Evolutionary conservation across 2,113 vertebrate species (phyloP).

Genomic region (Deroptyus accipitrinus): DNA sequence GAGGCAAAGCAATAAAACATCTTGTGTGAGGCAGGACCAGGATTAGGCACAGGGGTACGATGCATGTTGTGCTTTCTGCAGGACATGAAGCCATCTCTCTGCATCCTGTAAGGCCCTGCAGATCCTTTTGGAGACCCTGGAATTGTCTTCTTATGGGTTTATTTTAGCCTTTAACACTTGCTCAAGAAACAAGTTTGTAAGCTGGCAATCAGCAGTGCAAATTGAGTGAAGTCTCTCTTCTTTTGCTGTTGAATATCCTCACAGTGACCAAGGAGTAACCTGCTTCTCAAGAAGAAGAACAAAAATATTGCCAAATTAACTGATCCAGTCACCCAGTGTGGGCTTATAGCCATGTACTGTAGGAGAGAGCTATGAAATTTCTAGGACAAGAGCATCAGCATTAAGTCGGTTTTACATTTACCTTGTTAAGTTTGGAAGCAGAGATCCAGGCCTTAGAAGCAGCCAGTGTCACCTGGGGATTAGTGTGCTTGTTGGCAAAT

Average conservation of each 20-base stretch:
- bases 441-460: not conserved
- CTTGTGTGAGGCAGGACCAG: not conserved
- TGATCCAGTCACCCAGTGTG: not conserved
- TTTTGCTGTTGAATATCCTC: not conserved
- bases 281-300: not conserved
- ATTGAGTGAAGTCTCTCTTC: not conserved
- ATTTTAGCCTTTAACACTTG: not conserved
- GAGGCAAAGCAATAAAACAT: not conserved
- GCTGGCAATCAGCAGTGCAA: not conserved
- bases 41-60: fast-evolving
- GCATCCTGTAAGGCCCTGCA: not conserved
- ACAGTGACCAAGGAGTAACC: not conserved
- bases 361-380: not conserved
- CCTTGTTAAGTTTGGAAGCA: not conserved
- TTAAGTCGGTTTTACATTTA: not conserved
- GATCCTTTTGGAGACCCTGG: not conserved
- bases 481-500: not conserved
- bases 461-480: not conserved
- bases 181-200: not conserved
- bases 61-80: not conserved
- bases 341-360: not conserved
- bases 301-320: not conserved
- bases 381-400: not conserved
- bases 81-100: not conserved
- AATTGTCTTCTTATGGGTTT: not conserved